These are phyloP conservation scores for Tragulus kanchil DNA, from an alignment of 2,113 vertebrate species.

Conservation along the genomic window DNA sequence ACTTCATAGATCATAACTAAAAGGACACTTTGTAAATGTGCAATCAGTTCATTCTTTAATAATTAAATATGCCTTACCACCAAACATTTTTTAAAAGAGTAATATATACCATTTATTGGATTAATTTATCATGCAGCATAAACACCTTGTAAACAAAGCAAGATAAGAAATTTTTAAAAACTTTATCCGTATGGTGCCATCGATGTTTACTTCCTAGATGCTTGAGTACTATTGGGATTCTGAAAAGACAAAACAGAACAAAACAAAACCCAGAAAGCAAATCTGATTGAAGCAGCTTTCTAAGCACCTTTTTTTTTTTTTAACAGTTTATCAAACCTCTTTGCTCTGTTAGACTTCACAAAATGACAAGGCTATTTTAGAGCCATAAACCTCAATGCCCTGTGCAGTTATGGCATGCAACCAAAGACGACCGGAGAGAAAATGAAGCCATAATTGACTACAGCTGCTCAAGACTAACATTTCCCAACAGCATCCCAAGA, in stretches of 20 bases:
- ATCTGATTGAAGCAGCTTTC: slow-evolving; percentile 85
- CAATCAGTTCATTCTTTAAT: slow-evolving; percentile 58
- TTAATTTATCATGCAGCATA: slow-evolving; percentile 76
- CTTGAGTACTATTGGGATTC: slow-evolving; percentile 74
- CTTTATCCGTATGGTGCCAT: slow-evolving; percentile 76
- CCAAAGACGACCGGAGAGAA: slow-evolving; percentile 87
- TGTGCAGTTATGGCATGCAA: slow-evolving; percentile 87
- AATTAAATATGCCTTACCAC: not conserved
- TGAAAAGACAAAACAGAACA: too few relatives aligned
- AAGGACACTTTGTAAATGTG: slow-evolving; percentile 43
- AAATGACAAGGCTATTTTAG: slow-evolving; percentile 88
- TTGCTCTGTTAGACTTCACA: slow-evolving; percentile 89
- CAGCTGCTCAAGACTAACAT: slow-evolving; percentile 86
- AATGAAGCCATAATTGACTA: slow-evolving; percentile 89
- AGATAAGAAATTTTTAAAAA: slow-evolving; percentile 60
- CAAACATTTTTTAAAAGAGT: not conserved
- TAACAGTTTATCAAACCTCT: slow-evolving; percentile 86
- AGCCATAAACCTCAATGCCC: slow-evolving; percentile 88
- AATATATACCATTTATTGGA: slow-evolving; percentile 71
- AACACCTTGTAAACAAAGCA: slow-evolving; percentile 76
- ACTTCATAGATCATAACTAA: slow-evolving; percentile 2
- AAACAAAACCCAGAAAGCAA: slow-evolving; percentile 82
- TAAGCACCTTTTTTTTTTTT: slow-evolving; percentile 75
- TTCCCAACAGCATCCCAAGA: slow-evolving; percentile 79
- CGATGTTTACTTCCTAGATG: slow-evolving; percentile 79